Conservation (phyloP, 2,797 vertebrate genomes). For the Spatula versicolor region DNA sequence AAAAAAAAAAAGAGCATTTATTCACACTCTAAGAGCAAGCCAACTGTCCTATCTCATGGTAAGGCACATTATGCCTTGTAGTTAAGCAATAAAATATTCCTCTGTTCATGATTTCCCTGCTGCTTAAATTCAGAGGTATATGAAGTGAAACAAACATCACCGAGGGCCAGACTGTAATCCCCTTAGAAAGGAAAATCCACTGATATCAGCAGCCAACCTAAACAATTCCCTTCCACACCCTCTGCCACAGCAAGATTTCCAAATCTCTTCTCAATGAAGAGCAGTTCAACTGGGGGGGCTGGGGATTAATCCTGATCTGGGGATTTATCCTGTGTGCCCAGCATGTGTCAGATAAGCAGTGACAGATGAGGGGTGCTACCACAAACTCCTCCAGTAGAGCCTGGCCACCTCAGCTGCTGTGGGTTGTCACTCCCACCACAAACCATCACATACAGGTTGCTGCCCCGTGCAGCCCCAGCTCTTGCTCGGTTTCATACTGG, state of each 20-base stretch:
- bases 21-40: neutral
- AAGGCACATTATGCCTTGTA: neutral
- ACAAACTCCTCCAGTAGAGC: neutral
- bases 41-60: neutral
- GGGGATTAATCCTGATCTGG: too few species aligned
- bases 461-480: neutral
- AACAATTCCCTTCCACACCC: neutral
- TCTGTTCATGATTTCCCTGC: neutral
- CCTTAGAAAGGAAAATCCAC: neutral
- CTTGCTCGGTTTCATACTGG: neutral
- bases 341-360: rapidly evolving
- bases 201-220: neutral
- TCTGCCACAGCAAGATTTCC: neutral
- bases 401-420: neutral
- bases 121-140: neutral
- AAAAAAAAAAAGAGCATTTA: neutral
- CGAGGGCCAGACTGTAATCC: neutral
- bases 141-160: neutral
- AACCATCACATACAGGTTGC: rapidly evolving
- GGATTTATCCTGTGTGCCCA: neutral
- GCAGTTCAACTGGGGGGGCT: too few species aligned
- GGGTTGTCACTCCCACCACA: rapidly evolving
- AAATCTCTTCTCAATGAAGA: neutral
- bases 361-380: neutral
- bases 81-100: neutral